Base-by-base conservation (phyloP, 2,888 invertebrate genomes). In the Pilophorus perplexus region DNA sequence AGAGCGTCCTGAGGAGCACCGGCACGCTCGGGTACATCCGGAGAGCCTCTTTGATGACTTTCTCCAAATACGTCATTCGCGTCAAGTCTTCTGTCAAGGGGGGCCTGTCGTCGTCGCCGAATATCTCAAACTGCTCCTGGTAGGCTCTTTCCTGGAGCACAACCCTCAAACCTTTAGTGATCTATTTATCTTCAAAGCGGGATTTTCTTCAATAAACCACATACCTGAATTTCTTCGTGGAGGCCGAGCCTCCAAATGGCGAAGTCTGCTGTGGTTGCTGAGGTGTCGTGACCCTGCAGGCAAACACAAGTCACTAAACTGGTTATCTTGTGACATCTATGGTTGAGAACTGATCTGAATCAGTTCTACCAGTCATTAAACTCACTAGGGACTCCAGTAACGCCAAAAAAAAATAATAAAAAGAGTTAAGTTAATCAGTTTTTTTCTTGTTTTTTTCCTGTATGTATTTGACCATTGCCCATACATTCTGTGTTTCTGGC, bases 191-290 rank as follows among this genome's bases (percentile, higher is more conserved):
- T 42, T 42, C 16, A 8, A n/a, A n/a, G n/a, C n/a, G n/a, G n/a
- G n/a, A n/a, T n/a, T n/a, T n/a, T n/a, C n/a, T n/a, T n/a, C n/a
- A n/a, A n/a, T n/a, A n/a, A n/a, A 20, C 1, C 25, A 8, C 2
- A 25, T 42, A 59, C 59, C 42, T 59, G 59, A 4, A 59, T 59
- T 42, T 59, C 59, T 6, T 14, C 18, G 3, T 42, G 5, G n/a
- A 40, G 23, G 40, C 59, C 59, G 25, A 59, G 25, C 40, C 23
- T 59, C 59, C 59, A 59, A 25, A 59, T n/a, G 14, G 59, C 59
- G 28, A 42, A 42, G 3, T 23, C 23, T 14, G 42, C 22, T 1
- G 59, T 59, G 14, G 14, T 28, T 23, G 59, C 40, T 10, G 42
- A 42, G 18, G 59, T 59, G 18, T 59, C 59, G 27, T 59, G 59